Evolutionary conservation across 2,797 vertebrate species (phyloP), one percentile per base, ranked within the genome.

Genomic region (Cuniculus paca): DNA sequence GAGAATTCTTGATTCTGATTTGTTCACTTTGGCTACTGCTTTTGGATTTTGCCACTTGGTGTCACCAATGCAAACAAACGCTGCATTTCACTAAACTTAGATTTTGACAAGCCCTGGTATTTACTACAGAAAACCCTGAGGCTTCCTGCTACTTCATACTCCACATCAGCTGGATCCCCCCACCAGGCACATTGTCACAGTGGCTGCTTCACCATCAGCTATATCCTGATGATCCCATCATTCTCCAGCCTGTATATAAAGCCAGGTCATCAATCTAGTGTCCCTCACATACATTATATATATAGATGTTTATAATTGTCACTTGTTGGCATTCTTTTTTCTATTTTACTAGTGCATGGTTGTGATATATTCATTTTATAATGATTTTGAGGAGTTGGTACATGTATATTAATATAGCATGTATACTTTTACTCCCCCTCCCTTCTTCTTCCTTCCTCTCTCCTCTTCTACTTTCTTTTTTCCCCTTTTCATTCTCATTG

Each of bases 161-260:
- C 14, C 16, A 6, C 3, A 10, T 84, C 9, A n/a, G 19, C 12
- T 22, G 36, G 28, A 80, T 8, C 2, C 48, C 2, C 4, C 12
- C 1, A 4, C 36, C 2, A 39, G 10, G 74, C 28, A 75, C 1
- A 2, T 5, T 0, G 0, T 1, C 24, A 50, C 24, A 77, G 17
- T 4, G 5, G 4, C 20, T 45, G 3, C 28, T 39, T 22, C 17
- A n/a, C 60, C 2, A 31, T 58, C 42, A 36, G 14, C 39, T 12
- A 0, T 77, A 45, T 72, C 36, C 34, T 39, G 8, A 58, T 48
- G 72, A 12, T 74, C 7, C 48, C 17, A 19, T 19, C 50, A 89
- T 34, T 28, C 45, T 83, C 6, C 5, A 42, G 22, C 10, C 42
- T 58, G 72, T 60, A 61, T 79, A 74, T 5, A 54, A 68, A 77